Percentiles rank a stretch among this genome's conserved stretches.
These are phyloP conservation scores for Dasysyrphus albostriatus DNA, from an alignment of 2,888 invertebrate genomes.

Conservation along the genomic window DNA sequence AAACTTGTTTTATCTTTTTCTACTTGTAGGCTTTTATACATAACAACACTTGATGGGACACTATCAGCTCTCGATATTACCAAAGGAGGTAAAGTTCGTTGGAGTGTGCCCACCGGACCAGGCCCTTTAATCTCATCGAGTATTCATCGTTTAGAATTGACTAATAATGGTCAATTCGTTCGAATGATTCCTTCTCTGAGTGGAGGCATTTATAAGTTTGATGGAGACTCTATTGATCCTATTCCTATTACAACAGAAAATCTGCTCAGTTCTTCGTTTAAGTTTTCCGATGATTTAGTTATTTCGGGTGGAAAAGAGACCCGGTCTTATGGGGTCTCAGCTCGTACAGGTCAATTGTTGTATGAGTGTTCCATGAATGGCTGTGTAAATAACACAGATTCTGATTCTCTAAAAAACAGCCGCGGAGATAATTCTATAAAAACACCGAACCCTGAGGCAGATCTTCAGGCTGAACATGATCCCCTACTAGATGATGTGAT, in stretches of 20 bases:
- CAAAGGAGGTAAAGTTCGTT: conserved; percentile 88
- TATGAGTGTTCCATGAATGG: conserved; percentile 91
- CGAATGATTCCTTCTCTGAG: conserved; percentile 96
- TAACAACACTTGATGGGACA: conserved; percentile 96
- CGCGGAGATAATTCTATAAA: conserved; percentile 43
- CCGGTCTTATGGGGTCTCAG: conserved; percentile 93
- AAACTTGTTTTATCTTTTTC: not conserved
- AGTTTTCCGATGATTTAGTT: conserved; percentile 93
- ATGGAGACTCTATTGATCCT: conserved; percentile 94
- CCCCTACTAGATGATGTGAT: conserved; percentile 86
- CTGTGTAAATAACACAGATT: conserved; percentile 89
- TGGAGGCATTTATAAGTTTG: conserved; percentile 96
- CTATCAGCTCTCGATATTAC: conserved; percentile 91
- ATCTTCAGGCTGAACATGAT: conserved; percentile 78
- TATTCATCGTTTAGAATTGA: conserved; percentile 93
- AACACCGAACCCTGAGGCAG: conserved; percentile 28
- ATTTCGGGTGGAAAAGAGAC: conserved; percentile 96
- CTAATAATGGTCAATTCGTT: conserved; percentile 93
- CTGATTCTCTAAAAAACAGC: conserved; percentile 78
- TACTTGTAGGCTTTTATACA: conserved; percentile 88
- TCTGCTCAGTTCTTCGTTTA: conserved; percentile 93
- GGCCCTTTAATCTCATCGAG: conserved; percentile 93
- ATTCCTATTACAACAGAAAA: conserved; percentile 94
- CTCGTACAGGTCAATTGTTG: conserved; percentile 88
- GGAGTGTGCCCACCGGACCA: conserved; percentile 91